Evolutionary conservation across 2,113 vertebrate species (phyloP).

Genomic region (Brachypteracias leptosomus): DNA sequence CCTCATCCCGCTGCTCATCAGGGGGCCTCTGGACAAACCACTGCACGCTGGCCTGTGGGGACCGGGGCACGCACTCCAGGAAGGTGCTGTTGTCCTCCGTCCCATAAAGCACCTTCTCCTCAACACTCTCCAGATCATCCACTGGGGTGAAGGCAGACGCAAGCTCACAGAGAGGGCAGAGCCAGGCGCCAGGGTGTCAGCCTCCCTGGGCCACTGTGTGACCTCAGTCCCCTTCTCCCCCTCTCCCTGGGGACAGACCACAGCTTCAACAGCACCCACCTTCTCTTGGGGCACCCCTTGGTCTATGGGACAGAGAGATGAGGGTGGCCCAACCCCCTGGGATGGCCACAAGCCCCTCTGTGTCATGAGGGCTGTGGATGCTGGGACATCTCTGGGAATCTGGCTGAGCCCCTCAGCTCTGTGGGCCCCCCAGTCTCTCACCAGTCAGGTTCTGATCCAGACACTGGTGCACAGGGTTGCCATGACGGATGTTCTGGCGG

Average conservation of each 20-base stretch:
- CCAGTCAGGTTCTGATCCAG: conserved; percentile 85
- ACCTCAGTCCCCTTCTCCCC: not conserved
- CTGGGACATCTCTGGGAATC: accelerated
- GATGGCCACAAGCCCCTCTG: not conserved
- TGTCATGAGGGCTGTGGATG: not conserved
- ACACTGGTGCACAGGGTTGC: conserved; percentile 88
- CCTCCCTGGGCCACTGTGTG: accelerated
- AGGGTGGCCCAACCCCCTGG: not conserved
- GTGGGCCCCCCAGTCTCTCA: conserved; percentile 32
- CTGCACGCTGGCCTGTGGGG: conserved; percentile 84
- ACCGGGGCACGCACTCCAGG: conserved; percentile 89
- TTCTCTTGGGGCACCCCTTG: not conserved
- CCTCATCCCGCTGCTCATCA: conserved; percentile 81
- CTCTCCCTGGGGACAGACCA: not conserved
- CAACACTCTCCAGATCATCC: conserved; percentile 75
- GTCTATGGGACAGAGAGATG: accelerated
- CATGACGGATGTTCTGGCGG: conserved; percentile 82
- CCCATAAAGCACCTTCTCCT: conserved; percentile 83
- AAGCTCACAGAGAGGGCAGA: not conserved
- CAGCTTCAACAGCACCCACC: not conserved
- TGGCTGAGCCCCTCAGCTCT: not conserved
- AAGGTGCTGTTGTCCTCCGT: conserved; percentile 93
- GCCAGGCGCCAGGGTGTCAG: not conserved
- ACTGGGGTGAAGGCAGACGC: conserved; percentile 42
- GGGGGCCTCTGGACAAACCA: conserved; percentile 86